Conservation (phyloP, 2,113 vertebrate genomes). For the Leiothrix lutea region DNA sequence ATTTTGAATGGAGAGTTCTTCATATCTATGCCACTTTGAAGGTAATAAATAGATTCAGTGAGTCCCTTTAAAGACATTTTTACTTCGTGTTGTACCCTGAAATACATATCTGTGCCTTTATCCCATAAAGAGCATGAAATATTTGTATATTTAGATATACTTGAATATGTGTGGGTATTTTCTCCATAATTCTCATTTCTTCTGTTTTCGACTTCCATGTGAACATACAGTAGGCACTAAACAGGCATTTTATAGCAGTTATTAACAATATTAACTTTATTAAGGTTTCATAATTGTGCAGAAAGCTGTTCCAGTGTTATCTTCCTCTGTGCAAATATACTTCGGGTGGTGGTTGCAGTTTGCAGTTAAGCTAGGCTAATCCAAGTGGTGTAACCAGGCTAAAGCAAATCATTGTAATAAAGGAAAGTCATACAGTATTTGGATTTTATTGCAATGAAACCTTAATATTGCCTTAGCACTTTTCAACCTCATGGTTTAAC, state of each 20-base stretch:
- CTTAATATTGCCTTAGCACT: not conserved
- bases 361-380: not conserved
- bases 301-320: not conserved
- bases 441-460: not conserved
- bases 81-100: not conserved
- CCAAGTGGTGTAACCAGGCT: not conserved
- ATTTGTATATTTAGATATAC: not conserved
- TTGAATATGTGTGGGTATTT: not conserved
- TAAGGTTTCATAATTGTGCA: not conserved
- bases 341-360: not conserved
- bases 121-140: not conserved
- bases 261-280: not conserved
- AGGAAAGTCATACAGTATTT: not conserved
- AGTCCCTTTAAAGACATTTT: not conserved
- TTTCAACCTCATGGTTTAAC: not conserved
- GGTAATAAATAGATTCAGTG: not conserved
- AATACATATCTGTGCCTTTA: not conserved
- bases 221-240: not conserved
- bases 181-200: not conserved
- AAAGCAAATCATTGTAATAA: not conserved
- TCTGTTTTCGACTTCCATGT: not conserved
- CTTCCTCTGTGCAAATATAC: not conserved
- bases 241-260: not conserved
- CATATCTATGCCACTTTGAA: not conserved
- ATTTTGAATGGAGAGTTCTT: not conserved